Conservation (phyloP, 1,140 invertebrate genomes). For the Bombus waltoni region DNA sequence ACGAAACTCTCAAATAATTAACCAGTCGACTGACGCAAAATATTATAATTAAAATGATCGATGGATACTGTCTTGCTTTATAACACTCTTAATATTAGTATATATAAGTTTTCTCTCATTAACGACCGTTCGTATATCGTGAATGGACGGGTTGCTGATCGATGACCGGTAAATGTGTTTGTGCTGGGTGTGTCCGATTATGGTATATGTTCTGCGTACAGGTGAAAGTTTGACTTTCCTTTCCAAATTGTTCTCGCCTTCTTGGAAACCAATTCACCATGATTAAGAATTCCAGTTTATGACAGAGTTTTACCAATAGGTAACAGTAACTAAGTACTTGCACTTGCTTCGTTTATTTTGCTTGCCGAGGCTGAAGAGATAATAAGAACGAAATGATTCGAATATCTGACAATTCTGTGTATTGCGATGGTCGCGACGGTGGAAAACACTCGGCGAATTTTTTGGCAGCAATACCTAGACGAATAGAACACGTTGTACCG, state of each 20-base stretch:
- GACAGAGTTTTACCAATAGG: neutral
- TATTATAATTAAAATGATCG: neutral
- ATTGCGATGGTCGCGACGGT: too few species aligned
- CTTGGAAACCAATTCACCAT: neutral
- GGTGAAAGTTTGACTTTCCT: conserved; percentile 5
- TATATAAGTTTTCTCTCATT: conserved; percentile 6
- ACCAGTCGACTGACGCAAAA: neutral
- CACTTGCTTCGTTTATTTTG: neutral
- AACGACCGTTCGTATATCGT: neutral
- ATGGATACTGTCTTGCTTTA: neutral
- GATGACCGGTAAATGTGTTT: neutral
- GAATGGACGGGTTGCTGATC: neutral
- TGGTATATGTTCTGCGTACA: neutral
- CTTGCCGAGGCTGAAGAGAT: neutral
- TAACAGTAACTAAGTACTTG: neutral
- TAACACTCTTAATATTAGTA: conserved; percentile 1
- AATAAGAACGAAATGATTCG: neutral
- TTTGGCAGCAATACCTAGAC: neutral
- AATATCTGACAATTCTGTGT: too few species aligned
- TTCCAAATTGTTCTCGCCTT: neutral
- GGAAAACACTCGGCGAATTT: neutral
- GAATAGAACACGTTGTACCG: neutral
- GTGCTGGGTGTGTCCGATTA: neutral
- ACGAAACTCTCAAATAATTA: neutral
- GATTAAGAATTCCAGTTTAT: neutral